Conservation (phyloP, 2,113 vertebrate genomes). For the Scatophagus argus region DNA sequence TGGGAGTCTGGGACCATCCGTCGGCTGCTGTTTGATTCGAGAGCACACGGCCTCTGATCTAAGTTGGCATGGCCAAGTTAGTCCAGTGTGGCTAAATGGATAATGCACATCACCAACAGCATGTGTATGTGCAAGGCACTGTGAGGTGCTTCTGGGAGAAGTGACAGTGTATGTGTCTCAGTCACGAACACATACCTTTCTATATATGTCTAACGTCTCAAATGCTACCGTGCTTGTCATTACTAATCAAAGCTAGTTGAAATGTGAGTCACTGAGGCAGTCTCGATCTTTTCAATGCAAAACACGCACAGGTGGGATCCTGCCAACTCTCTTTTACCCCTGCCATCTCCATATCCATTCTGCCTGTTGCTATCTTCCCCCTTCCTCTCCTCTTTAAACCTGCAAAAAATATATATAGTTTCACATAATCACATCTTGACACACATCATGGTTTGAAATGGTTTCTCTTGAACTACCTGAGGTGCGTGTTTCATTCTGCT, state of each 20-base stretch:
- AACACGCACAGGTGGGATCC: conserved; percentile 30
- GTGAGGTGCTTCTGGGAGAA: conserved; percentile 2
- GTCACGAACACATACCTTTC: conserved; percentile 24
- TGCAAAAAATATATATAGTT: conserved; percentile 39
- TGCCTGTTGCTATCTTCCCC: conserved; percentile 33
- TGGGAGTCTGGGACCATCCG: conserved; percentile 49
- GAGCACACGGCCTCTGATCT: conserved; percentile 47
- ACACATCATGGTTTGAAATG: conserved; percentile 18
- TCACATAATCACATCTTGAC: conserved; percentile 40
- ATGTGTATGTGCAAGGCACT: background rate
- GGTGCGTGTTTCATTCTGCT: background rate
- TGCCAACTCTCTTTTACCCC: conserved; percentile 27
- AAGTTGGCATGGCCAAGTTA: conserved; percentile 26
- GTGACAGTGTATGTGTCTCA: conserved; percentile 9
- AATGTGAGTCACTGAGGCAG: conserved; percentile 24
- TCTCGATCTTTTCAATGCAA: conserved; percentile 30
- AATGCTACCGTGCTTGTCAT: conserved; percentile 29
- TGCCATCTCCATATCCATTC: conserved; percentile 4
- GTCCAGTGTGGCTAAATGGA: conserved; percentile 50
- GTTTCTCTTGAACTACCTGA: conserved; percentile 33
- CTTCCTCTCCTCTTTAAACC: background rate
- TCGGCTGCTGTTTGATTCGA: conserved; percentile 43
- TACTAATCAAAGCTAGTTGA: conserved; percentile 24
- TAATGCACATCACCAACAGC: conserved; percentile 24
- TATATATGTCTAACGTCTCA: conserved; percentile 9